A percentile compares a stretch with the other conserved stretches of the same genome.
These are phyloP conservation scores for Heliconius aoede DNA, from an alignment of 2,888 invertebrate genomes.

Conservation along the genomic window DNA sequence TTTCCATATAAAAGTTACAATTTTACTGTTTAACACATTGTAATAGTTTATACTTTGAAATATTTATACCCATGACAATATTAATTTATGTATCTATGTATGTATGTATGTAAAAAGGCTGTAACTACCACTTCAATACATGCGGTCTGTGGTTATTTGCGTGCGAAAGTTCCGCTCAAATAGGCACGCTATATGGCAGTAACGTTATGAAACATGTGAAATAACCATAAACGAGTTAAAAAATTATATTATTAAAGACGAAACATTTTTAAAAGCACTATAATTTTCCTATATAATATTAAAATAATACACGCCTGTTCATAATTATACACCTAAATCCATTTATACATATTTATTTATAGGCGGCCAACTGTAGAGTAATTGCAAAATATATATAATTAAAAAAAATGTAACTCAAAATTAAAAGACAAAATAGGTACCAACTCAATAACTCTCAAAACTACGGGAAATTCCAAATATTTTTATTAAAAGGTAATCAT, in stretches of 20 bases:
- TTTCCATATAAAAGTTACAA: no score
- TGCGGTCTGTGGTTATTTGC: slow-evolving; percentile 7
- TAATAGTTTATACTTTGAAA: neutral
- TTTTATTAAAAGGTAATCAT: neutral
- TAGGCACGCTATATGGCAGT: slow-evolving; percentile 15
- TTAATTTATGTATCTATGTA: neutral
- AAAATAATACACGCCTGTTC: neutral
- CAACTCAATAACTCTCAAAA: no score
- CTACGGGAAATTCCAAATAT: neutral
- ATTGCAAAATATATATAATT: neutral
- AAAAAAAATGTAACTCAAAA: neutral
- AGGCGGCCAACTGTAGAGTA: neutral
- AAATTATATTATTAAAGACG: neutral
- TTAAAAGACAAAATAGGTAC: no score
- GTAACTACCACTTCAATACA: neutral
- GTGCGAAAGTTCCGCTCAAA: slow-evolving; percentile 24
- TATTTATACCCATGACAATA: neutral
- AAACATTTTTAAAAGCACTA: neutral
- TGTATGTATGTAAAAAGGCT: slow-evolving; percentile 1
- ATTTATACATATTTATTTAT: neutral
- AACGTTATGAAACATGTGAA: slow-evolving; percentile 14
- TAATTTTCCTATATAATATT: neutral
- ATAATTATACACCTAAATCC: neutral
- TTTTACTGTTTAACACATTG: no score
- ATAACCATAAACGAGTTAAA: neutral